phyloP scores from a whole-genome alignment of 2,113 vertebrate species.

The Uropsilus gracilis region DNA sequence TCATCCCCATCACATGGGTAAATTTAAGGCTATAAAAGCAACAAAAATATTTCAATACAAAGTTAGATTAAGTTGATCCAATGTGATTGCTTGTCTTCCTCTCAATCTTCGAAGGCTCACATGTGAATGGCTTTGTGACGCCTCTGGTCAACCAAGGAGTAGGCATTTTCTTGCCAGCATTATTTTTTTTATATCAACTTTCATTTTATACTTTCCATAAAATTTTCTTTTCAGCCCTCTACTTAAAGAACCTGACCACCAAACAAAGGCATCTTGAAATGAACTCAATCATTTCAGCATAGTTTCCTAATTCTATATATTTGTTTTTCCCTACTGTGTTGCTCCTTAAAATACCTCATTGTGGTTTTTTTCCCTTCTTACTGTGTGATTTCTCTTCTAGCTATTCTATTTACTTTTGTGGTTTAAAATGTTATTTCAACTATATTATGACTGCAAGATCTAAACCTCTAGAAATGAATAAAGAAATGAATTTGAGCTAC shows the following conservation, averaged over 20 bases:
- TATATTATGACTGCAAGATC: background rate
- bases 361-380: background rate
- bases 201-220: background rate
- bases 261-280: background rate
- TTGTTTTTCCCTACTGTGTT: background rate
- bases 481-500: conserved; percentile 29
- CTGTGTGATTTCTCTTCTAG: background rate
- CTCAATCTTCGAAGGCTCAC: background rate
- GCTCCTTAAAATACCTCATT: background rate
- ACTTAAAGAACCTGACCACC: background rate
- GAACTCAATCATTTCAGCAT: background rate
- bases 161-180: background rate
- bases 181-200: background rate
- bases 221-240: background rate
- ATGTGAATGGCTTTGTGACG: background rate
- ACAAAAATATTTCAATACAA: background rate
- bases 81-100: background rate
- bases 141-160: background rate
- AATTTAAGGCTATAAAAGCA: background rate
- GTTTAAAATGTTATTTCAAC: conserved; percentile 1
- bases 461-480: conserved; percentile 15
- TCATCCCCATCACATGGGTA: background rate
- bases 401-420: background rate
- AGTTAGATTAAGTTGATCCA: background rate
- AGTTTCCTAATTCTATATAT: background rate